A percentile compares a stretch with the other conserved stretches of the same genome.
Evolutionary conservation across 2,888 invertebrate species (phyloP).

Genomic region (Ariolimax columbianus): DNA sequence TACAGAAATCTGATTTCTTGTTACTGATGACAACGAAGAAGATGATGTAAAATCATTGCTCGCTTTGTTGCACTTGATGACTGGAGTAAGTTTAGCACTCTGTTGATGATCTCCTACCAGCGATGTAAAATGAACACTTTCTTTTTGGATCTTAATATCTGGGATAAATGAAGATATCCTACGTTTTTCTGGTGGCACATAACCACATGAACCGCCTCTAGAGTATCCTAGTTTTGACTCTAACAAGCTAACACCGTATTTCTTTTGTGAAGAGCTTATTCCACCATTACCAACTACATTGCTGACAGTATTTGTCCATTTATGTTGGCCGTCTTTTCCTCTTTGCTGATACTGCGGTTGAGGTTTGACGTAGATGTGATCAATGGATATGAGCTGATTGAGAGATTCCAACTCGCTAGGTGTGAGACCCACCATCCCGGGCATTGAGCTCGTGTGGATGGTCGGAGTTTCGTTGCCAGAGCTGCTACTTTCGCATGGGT

Average conservation of each 20-base stretch:
- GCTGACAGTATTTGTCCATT: not conserved
- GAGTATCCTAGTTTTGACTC: not conserved
- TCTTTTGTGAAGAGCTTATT: not conserved
- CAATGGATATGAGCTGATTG: conserved; percentile 79
- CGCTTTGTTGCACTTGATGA: not conserved
- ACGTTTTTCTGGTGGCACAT: not conserved
- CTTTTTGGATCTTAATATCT: not conserved
- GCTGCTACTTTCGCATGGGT: conserved; percentile 22
- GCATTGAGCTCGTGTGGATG: conserved; percentile 48
- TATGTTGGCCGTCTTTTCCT: not conserved
- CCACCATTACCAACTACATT: not conserved
- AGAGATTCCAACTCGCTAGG: conserved; percentile 79
- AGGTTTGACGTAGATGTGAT: conserved; percentile 75
- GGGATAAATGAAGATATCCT: not conserved
- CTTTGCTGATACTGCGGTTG: conserved; percentile 51
- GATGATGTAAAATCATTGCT: not conserved
- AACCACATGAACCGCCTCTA: not conserved
- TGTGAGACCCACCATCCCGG: conserved; percentile 79
- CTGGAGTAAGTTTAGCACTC: not conserved
- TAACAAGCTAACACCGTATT: not conserved
- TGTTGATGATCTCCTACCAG: not conserved
- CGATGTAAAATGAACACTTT: not conserved
- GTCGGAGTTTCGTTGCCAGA: not conserved
- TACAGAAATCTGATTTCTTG: too few species aligned
- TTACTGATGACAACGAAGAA: not conserved